phyloP scores from a whole-genome alignment of 2,888 invertebrate species.

The Urechis unicinctus region DNA sequence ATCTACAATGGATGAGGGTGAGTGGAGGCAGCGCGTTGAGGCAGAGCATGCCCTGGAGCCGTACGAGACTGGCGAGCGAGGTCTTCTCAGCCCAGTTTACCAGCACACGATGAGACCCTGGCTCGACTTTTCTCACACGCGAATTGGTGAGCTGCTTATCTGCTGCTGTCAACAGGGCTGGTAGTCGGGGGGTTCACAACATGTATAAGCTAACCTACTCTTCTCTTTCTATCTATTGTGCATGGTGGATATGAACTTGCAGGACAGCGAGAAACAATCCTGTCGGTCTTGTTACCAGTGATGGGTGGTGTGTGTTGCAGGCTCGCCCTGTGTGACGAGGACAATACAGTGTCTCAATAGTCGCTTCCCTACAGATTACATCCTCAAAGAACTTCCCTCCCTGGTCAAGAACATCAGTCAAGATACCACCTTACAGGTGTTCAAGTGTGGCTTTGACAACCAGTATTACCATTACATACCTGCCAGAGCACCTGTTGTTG shows the following conservation, averaged over 20 bases:
- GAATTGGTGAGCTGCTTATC: slow-evolving; percentile 28
- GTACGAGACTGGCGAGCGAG: slow-evolving; percentile 56
- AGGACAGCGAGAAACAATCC: no score
- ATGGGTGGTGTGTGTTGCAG: no score
- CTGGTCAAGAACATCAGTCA: slow-evolving; percentile 47
- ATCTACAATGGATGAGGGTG: slow-evolving; percentile 7
- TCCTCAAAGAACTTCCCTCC: slow-evolving; percentile 54
- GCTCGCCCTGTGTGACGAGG: slow-evolving; percentile 8
- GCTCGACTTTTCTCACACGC: slow-evolving; percentile 58
- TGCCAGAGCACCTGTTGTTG: slow-evolving; percentile 7
- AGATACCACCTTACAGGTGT: slow-evolving; percentile 21
- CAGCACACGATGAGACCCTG: slow-evolving; percentile 56
- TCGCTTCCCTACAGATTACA: slow-evolving; percentile 50
- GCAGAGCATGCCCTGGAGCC: slow-evolving; percentile 17
- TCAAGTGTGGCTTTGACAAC: slow-evolving; percentile 5
- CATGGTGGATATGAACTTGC: no score
- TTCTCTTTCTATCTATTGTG: no score
- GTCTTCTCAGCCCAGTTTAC: slow-evolving; percentile 57
- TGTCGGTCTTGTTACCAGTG: no score
- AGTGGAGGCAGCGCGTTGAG: slow-evolving; percentile 6
- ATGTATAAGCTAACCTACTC: no score
- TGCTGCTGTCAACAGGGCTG: no score
- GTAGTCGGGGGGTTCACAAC: no score
- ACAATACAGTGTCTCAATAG: slow-evolving; percentile 24
- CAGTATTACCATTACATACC: not conserved